phyloP scores from a whole-genome alignment of 2,113 vertebrate genomes.

The Microtus pennsylvanicus region DNA sequence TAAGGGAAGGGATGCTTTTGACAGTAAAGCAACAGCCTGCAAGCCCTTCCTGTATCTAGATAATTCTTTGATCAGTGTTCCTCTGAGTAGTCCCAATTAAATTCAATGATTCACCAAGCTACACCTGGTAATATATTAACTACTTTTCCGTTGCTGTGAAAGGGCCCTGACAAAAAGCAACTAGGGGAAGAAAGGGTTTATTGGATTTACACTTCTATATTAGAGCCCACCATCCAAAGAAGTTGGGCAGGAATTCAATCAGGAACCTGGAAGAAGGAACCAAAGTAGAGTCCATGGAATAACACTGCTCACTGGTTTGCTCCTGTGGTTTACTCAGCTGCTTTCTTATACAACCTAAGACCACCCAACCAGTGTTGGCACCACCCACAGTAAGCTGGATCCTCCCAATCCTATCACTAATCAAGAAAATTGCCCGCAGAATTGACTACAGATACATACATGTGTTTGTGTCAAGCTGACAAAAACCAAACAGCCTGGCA shows the following conservation, averaged over 20 bases:
- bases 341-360: background rate
- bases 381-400: background rate
- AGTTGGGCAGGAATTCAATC: background rate
- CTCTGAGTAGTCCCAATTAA: background rate
- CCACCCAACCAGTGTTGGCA: background rate
- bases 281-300: background rate
- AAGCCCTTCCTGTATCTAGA: background rate
- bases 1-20: background rate
- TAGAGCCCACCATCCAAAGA: background rate
- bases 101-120: background rate
- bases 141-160: background rate
- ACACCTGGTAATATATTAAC: background rate
- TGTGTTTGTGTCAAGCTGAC: background rate
- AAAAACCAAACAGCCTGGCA: background rate
- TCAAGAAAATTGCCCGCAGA: background rate
- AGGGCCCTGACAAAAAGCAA: background rate
- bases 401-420: background rate
- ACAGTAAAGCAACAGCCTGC: too few species aligned
- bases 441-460: background rate
- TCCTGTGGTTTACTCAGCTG: background rate
- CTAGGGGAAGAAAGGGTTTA: background rate
- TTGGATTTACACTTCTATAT: background rate
- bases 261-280: background rate
- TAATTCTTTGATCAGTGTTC: background rate
- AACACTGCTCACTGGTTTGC: background rate